Evolutionary conservation across 2,797 vertebrate species (phyloP).

Genomic region (Lithobates pipiens): DNA sequence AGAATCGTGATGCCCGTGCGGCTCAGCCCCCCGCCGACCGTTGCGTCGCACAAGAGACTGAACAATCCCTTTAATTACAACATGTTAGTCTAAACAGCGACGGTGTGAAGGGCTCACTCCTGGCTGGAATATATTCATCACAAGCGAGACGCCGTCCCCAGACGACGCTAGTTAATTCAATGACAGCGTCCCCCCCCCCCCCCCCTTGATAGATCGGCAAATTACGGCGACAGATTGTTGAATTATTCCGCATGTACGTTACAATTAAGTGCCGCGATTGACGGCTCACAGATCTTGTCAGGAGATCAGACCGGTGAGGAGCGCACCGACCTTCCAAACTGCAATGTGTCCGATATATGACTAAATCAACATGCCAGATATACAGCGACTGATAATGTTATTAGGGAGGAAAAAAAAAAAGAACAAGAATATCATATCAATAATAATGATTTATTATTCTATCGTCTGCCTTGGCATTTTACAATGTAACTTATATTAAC

Average conservation of each 20-base stretch:
- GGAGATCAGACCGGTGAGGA: not conserved
- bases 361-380: no score
- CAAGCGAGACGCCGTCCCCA: not conserved
- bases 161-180: conserved; percentile 7
- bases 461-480: no score
- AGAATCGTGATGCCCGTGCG: no score
- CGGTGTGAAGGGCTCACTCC: not conserved
- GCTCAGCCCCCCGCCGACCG: no score
- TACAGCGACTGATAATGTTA: no score
- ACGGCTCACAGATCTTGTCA: not conserved
- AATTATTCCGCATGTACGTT: conserved; percentile 11
- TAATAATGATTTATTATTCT: no score
- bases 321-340: not conserved
- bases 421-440: no score
- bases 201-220: not conserved
- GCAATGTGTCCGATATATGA: not conserved
- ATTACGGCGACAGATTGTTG: conserved; percentile 11
- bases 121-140: not conserved
- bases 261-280: conserved; percentile 16
- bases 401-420: no score
- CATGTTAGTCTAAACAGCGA: not conserved
- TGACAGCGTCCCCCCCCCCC: not conserved
- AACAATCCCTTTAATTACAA: no score
- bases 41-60: no score
- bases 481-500: no score